phyloP scores from a whole-genome alignment of 2,113 vertebrate genomes.

The Myxocyprinus asiaticus region DNA sequence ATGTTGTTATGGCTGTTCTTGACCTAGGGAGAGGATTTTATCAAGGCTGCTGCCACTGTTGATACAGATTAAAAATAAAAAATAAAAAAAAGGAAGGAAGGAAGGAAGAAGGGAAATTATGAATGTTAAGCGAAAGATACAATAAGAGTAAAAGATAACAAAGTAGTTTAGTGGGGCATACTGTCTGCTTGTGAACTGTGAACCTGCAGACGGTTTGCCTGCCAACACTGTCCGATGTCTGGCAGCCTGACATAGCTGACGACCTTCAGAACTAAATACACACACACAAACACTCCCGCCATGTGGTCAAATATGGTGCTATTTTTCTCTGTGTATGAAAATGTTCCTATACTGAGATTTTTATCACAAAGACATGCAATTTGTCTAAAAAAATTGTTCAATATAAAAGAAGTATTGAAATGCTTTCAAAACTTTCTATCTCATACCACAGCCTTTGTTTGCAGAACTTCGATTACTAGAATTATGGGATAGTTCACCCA shows the following conservation, averaged over 20 bases:
- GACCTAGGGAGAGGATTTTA: too few relatives aligned
- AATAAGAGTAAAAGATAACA: not conserved
- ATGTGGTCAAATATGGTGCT: not conserved
- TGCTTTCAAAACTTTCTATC: too few relatives aligned
- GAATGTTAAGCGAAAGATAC: too few relatives aligned
- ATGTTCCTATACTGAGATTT: not conserved
- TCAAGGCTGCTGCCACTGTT: too few relatives aligned
- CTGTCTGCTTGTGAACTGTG: not conserved
- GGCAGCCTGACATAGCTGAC: not conserved
- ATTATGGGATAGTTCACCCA: too few relatives aligned
- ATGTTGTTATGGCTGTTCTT: not conserved
- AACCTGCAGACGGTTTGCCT: not conserved
- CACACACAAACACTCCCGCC: not conserved
- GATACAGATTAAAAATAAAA: too few relatives aligned
- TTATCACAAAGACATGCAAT: not conserved
- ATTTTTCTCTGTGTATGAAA: not conserved
- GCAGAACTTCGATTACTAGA: too few relatives aligned
- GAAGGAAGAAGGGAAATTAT: too few relatives aligned
- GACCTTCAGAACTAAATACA: not conserved
- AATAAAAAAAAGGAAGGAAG: too few relatives aligned
- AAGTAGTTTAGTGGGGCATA: not conserved
- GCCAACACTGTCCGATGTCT: not conserved
- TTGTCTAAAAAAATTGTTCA: not conserved
- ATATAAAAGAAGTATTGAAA: too few relatives aligned
- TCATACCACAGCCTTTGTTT: too few relatives aligned